Conservation (phyloP, 53 echinoderm and acorn worm species). For the Luidia sarsii region DNA sequence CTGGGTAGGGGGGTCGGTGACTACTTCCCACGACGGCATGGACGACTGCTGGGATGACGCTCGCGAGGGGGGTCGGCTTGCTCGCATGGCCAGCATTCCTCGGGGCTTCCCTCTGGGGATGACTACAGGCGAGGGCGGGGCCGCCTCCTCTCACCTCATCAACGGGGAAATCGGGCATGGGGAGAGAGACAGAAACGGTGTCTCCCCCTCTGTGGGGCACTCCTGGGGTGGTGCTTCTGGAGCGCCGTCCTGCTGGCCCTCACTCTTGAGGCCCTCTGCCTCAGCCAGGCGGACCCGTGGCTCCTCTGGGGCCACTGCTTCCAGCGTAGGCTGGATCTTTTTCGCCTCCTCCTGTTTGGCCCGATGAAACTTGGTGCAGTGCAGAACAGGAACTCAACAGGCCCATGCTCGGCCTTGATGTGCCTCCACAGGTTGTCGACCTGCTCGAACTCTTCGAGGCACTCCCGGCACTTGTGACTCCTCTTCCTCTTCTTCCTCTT, state of each 20-base stretch:
- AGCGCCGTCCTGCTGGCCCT: not conserved
- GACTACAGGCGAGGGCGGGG: too few species aligned
- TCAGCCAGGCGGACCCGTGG: not conserved
- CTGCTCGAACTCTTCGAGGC: not conserved
- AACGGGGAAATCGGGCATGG: slow-evolving; percentile 7
- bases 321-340: not conserved
- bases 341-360: not conserved
- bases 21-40: too few species aligned
- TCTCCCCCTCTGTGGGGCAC: not conserved
- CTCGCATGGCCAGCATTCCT: too few species aligned
- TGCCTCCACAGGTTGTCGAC: not conserved
- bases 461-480: not conserved
- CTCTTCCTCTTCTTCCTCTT: too few species aligned
- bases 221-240: not conserved
- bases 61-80: too few species aligned
- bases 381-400: not conserved
- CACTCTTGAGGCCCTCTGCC: not conserved
- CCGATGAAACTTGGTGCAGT: not conserved
- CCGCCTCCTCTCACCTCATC: not conserved
- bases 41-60: too few species aligned
- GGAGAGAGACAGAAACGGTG: not conserved
- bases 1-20: too few species aligned
- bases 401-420: not conserved
- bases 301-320: not conserved
- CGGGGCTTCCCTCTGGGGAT: too few species aligned